Percentiles rank a stretch among this genome's conserved stretches.
Conservation (phyloP, 2,797 vertebrate species). For the Acipenser transmontanus region DNA sequence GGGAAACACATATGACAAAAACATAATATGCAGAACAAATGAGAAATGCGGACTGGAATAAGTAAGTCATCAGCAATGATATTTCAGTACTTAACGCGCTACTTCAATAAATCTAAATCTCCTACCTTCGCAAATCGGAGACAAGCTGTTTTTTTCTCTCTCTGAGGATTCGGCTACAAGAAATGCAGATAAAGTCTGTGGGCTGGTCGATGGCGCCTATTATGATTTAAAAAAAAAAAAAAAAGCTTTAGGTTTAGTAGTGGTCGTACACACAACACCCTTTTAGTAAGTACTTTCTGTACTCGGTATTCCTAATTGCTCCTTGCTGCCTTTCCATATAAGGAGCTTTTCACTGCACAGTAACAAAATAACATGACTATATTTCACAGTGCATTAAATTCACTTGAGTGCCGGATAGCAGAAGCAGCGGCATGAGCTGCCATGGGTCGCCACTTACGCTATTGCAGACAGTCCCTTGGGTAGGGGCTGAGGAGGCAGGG, state of each 20-base stretch:
- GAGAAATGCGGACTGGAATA: too few relatives aligned
- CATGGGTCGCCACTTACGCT: neutral
- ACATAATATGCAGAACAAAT: too few relatives aligned
- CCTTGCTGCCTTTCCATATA: neutral
- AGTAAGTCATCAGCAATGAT: too few relatives aligned
- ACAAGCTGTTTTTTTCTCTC: constrained; percentile 34
- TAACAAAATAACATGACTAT: too few relatives aligned
- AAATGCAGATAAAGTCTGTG: constrained; percentile 42
- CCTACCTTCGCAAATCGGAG: constrained; percentile 56
- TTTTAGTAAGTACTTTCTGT: too few relatives aligned
- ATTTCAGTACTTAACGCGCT: too few relatives aligned
- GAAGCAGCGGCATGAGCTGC: neutral
- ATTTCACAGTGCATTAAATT: too few relatives aligned
- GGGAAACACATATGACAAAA: too few relatives aligned
- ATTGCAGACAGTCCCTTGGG: constrained; percentile 15
- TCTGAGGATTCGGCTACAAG: constrained; percentile 29
- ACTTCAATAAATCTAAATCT: neutral
- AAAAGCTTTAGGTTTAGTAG: neutral
- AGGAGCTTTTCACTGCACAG: too few relatives aligned
- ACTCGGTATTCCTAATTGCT: neutral
- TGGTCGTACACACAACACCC: too few relatives aligned
- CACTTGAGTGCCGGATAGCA: too few relatives aligned
- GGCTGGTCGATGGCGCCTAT: constrained; percentile 53
- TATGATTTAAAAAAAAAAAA: constrained; percentile 26
- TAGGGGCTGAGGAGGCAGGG: neutral